phyloP scores from a whole-genome alignment of 23 tunicate species.

The Styela plicata region DNA sequence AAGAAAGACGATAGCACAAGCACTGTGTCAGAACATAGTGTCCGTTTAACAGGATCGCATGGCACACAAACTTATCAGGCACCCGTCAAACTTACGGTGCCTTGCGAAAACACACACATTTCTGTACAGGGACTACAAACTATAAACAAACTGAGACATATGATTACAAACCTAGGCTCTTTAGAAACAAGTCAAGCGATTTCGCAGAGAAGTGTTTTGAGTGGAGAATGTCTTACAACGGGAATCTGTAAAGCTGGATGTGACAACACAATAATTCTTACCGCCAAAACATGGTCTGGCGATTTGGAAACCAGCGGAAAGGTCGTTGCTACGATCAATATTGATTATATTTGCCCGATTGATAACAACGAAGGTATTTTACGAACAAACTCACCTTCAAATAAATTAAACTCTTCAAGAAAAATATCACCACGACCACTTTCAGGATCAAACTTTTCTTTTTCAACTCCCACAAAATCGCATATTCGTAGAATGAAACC shows the following conservation, averaged over 20 bases:
- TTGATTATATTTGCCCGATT: slow-evolving; percentile 10
- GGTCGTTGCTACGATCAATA: neutral
- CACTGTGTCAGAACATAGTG: neutral
- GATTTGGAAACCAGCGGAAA: slow-evolving; percentile 34
- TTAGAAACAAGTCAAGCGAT: slow-evolving; percentile 29
- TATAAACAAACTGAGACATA: neutral
- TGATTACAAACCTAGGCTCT: slow-evolving; percentile 22
- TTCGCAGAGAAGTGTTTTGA: slow-evolving; percentile 31
- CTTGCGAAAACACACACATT: slow-evolving; percentile 37
- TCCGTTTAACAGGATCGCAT: neutral
- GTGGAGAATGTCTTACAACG: slow-evolving; percentile 28
- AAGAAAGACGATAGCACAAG: neutral
- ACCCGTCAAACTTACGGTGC: slow-evolving; percentile 2
- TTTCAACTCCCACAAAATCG: slow-evolving; percentile 19
- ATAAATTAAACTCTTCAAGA: neutral
- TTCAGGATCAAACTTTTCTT: neutral
- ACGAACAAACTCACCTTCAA: neutral
- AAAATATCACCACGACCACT: neutral
- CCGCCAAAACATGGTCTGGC: slow-evolving; percentile 32
- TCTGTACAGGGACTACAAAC: neutral
- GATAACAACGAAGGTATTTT: neutral
- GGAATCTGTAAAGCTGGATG: slow-evolving; percentile 25
- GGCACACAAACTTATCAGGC: neutral
- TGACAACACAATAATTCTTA: slow-evolving; percentile 27
- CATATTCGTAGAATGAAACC: neutral